Evolutionary conservation across 2,797 vertebrate species (phyloP).

Genomic region (Limosa lapponica): DNA sequence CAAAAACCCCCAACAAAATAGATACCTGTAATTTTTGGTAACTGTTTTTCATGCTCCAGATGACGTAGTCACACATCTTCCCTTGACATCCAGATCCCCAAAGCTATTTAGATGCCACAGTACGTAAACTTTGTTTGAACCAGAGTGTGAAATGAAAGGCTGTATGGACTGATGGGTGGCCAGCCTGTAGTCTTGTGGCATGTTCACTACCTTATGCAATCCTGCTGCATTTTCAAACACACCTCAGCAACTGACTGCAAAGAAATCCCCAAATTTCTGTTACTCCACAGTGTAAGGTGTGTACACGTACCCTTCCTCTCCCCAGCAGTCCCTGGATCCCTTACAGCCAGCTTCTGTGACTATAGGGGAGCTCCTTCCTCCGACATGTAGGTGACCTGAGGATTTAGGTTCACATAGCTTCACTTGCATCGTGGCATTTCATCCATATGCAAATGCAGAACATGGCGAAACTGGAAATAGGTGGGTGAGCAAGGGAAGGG

Average conservation of each 20-base stretch:
- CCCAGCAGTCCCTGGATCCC: not conserved
- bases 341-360: not conserved
- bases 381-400: rapidly evolving
- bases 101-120: not conserved
- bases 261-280: not conserved
- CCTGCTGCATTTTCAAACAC: not conserved
- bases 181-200: not conserved
- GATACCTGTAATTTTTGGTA: not conserved
- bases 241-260: not conserved
- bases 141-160: not conserved
- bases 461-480: not conserved
- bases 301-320: not conserved
- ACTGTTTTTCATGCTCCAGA: not conserved
- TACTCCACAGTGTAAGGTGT: not conserved
- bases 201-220: not conserved
- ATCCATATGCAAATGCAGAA: not conserved
- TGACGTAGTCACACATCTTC: not conserved
- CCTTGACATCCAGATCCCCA: not conserved
- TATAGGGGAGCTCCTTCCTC: not conserved
- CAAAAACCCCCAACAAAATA: rapidly evolving
- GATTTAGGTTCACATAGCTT: not conserved
- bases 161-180: rapidly evolving
- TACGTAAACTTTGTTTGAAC: not conserved
- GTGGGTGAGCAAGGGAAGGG: not conserved
- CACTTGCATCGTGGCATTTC: not conserved